Percentiles rank a stretch among this genome's conserved stretches.
These are phyloP conservation scores for Tapirus terrestris DNA, from an alignment of 2,113 vertebrate species.

Conservation along the genomic window DNA sequence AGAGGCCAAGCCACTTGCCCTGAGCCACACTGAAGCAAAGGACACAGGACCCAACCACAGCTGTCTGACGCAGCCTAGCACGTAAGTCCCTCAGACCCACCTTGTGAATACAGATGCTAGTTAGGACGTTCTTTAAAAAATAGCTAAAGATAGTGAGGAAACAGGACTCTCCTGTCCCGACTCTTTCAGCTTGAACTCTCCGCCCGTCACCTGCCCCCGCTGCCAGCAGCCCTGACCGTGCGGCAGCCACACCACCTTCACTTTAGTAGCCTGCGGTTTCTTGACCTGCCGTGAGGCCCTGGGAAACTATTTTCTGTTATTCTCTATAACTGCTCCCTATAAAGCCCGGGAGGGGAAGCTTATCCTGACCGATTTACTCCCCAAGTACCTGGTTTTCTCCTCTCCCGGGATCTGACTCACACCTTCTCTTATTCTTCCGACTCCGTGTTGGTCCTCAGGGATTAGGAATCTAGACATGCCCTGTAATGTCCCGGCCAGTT, in stretches of 20 bases:
- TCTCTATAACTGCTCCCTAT: neutral
- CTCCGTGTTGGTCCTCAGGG: neutral
- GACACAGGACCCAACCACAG: neutral
- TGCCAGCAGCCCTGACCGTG: fast-evolving
- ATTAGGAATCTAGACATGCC: neutral
- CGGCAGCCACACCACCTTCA: fast-evolving
- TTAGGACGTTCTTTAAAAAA: neutral
- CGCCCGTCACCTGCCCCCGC: fast-evolving
- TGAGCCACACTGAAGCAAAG: neutral
- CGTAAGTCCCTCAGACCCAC: fast-evolving
- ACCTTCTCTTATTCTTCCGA: neutral
- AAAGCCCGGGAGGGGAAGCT: neutral
- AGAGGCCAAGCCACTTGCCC: neutral
- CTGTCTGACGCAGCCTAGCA: fast-evolving
- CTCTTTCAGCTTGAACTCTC: fast-evolving
- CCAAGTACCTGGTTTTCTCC: neutral
- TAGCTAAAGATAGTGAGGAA: neutral
- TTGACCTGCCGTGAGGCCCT: fast-evolving
- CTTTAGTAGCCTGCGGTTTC: fast-evolving
- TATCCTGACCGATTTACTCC: neutral
- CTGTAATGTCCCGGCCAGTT: fast-evolving
- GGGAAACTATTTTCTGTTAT: neutral
- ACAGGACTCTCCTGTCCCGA: neutral
- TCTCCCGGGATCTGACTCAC: neutral
- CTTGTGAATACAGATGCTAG: neutral